Conservation (phyloP, 1,140 invertebrate species). For the Cephus cinctus region DNA sequence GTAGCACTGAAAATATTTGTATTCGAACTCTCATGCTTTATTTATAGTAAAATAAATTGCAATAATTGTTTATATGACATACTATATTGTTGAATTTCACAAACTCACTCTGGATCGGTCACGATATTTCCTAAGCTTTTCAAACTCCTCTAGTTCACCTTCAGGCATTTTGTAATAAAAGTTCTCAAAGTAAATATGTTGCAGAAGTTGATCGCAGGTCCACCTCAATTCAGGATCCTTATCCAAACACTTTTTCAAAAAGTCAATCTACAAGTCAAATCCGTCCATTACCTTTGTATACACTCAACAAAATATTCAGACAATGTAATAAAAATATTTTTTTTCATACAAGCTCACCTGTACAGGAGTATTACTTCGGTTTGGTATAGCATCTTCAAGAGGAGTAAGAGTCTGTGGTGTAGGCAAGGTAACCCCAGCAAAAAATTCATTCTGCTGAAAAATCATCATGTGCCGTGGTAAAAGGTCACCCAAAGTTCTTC, state of each 20-base stretch:
- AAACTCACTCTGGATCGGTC: conserved; percentile 61
- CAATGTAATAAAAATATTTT: too few species aligned
- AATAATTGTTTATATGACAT: conserved; percentile 1
- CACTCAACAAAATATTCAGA: too few species aligned
- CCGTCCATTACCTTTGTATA: too few species aligned
- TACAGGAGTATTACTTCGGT: conserved; percentile 61
- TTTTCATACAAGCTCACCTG: too few species aligned
- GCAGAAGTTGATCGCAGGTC: conserved; percentile 86
- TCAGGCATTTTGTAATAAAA: conserved; percentile 76
- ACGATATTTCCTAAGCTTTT: conserved; percentile 62
- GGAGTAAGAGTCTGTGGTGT: conserved; percentile 85
- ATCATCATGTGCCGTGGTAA: conserved; percentile 92
- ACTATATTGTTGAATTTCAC: neutral
- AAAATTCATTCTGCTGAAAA: conserved; percentile 95
- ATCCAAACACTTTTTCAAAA: conserved; percentile 92
- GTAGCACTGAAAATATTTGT: conserved; percentile 13
- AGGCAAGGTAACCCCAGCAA: conserved; percentile 87
- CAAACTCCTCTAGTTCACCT: conserved; percentile 69
- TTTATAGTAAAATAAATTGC: conserved; percentile 14
- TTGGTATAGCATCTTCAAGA: conserved; percentile 80
- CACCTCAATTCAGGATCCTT: conserved; percentile 90
- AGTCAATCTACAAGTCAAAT: conserved; percentile 65
- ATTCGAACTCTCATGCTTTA: too few species aligned
- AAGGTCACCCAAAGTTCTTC: conserved; percentile 87
- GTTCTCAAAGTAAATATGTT: conserved; percentile 86